Base-by-base conservation (phyloP, 2,797 vertebrate species). In the Crenuchus spilurus region DNA sequence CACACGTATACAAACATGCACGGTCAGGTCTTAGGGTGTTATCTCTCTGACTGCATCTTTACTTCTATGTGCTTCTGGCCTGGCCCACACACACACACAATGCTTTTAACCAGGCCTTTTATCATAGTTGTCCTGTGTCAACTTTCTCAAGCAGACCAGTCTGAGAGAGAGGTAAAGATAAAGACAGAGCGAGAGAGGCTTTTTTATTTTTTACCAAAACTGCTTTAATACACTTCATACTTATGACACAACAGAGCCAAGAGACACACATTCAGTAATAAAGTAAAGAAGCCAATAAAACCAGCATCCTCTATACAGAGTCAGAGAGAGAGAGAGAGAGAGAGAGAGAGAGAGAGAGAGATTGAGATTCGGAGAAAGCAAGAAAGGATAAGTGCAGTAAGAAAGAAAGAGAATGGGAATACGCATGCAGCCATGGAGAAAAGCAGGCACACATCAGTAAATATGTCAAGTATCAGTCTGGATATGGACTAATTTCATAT, bases 401-500 rank as follows among this genome's bases (percentile, higher is more conserved):
- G 4, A 44, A 44, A 24, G 20, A 49, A 22, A 24, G 48, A 6
- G 42, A 8, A 3, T 35, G n/a, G n/a, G n/a, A 35, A 35, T 49
- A 49, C 0, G 11, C 9, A 10, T 10, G 20, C 28, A 33, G 16
- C 11, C 0, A 16, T 35, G 31, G 28, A 33, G 16, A 33, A 41
- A 63, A 41, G 7, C 37, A 26, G 11, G 14, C 20, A 41, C 13
- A 39, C 4, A 39, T 57, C 16, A 60, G 31, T 72, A 11, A 13
- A 13, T 1, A 20, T 20, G 44, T 48, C 22, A 8, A 48, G 48
- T 11, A 22, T 49, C 61, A 66, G 52, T 65, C 42, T 51, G 42
- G 58, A 70, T 65, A 71, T 71, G 58, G 31, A 39, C 39, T 1
- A 2, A 57, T 30, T 33, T 33, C 52, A 61, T 51, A 51, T n/a